Conservation (phyloP, 2,113 vertebrate genomes). For the Equus quagga region DNA sequence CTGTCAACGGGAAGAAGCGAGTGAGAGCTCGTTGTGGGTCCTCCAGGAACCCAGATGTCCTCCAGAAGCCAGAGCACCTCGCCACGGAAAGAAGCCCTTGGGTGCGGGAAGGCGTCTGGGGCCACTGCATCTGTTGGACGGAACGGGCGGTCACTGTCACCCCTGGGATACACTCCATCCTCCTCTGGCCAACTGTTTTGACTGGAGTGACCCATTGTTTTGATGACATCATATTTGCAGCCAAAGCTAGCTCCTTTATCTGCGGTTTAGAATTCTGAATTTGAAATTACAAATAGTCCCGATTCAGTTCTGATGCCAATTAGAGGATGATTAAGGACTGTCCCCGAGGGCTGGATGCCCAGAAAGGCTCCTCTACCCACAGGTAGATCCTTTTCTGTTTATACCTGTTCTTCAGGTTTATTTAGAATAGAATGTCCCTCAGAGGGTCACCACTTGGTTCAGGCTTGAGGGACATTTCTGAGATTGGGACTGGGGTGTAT, state of each 20-base stretch:
- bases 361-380: too few species aligned
- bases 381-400: not conserved
- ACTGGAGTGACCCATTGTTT: not conserved
- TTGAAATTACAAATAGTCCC: not conserved
- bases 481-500: not conserved
- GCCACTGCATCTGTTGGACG: rapidly evolving
- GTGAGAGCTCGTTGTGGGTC: slow-evolving; percentile 42
- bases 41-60: not conserved
- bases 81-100: not conserved
- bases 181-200: not conserved
- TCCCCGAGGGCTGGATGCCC: rapidly evolving
- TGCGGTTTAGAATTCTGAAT: not conserved
- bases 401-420: not conserved
- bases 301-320: not conserved
- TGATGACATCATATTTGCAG: rapidly evolving
- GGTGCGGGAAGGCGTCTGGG: too few species aligned
- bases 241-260: not conserved
- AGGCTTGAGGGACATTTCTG: not conserved
- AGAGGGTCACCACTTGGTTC: not conserved
- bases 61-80: not conserved
- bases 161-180: rapidly evolving
- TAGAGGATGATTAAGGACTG: not conserved
- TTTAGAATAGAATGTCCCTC: not conserved
- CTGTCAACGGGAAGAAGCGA: slow-evolving; percentile 45
- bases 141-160: not conserved